These are phyloP conservation scores for Xylota segnis DNA, from an alignment of 2,888 invertebrate species.

Conservation along the genomic window DNA sequence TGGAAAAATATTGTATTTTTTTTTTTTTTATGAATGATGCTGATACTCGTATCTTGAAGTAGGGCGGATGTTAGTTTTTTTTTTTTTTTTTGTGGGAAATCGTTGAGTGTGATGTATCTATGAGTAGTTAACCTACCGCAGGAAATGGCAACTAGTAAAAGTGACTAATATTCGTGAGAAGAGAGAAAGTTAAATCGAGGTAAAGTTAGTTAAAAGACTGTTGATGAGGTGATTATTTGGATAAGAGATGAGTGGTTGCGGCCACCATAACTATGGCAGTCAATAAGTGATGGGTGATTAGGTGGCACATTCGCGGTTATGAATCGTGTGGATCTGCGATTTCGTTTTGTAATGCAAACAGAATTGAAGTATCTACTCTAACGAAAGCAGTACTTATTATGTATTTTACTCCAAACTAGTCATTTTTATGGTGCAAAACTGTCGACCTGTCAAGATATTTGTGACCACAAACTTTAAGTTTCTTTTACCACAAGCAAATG, in stretches of 20 bases:
- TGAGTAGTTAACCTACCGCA: not conserved
- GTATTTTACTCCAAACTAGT: no score
- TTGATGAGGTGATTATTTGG: not conserved
- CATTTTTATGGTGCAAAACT: no score
- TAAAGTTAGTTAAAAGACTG: not conserved
- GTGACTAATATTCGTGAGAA: slow-evolving; percentile 2
- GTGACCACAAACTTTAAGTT: no score
- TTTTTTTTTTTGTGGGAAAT: not conserved
- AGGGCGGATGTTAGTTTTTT: not conserved
- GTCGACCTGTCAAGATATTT: no score
- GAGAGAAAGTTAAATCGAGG: not conserved
- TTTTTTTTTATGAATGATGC: not conserved
- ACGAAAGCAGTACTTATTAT: no score
- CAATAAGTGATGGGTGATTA: no score
- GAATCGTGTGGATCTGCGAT: no score
- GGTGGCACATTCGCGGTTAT: no score
- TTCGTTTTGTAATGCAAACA: no score
- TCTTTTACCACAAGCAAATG: no score
- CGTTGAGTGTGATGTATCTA: slow-evolving; percentile 4
- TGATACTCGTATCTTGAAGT: slow-evolving; percentile 4
- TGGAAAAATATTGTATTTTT: not conserved
- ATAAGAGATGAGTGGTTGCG: not conserved
- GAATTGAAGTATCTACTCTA: no score
- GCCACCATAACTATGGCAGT: no score
- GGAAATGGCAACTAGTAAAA: not conserved